Evolutionary conservation across 2,888 invertebrate genomes (phyloP).

Genomic region (Eulithis prunata): DNA sequence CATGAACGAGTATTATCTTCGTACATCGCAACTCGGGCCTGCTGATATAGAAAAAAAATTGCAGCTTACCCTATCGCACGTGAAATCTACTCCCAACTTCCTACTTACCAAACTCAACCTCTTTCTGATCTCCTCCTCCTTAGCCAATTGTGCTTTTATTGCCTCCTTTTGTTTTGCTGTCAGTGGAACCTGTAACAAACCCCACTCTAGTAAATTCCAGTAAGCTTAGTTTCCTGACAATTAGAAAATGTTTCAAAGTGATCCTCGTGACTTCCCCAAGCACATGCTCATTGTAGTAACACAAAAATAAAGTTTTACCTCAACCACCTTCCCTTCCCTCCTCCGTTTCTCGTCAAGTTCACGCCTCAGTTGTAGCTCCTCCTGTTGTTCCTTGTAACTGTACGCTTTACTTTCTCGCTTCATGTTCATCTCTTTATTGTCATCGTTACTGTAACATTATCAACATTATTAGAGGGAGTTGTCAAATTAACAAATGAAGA

Average conservation of each 20-base stretch:
- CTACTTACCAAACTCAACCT: conserved; percentile 85
- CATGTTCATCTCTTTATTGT: conserved; percentile 88
- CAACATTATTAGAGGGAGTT: not conserved
- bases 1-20: too few relatives aligned
- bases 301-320: conserved; percentile 49
- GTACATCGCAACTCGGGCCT: too few relatives aligned
- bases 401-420: conserved; percentile 98
- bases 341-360: conserved; percentile 96
- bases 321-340: conserved; percentile 90
- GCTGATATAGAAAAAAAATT: too few relatives aligned
- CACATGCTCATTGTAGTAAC: not conserved
- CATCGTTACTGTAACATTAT: conserved; percentile 67
- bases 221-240: too few relatives aligned
- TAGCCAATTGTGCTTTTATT: conserved; percentile 92
- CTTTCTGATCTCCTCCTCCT: conserved; percentile 91
- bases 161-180: conserved; percentile 96
- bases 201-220: too few relatives aligned
- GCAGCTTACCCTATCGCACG: too few relatives aligned
- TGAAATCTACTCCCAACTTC: too few relatives aligned
- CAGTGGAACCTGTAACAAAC: conserved; percentile 59
- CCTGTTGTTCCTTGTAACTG: conserved; percentile 98
- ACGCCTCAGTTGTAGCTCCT: conserved; percentile 95
- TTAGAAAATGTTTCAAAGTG: too few relatives aligned
- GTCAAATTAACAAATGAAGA: not conserved
- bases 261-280: too few relatives aligned